phyloP scores from a whole-genome alignment of 2,797 vertebrate genomes.

The Eurystomus glaucurus region DNA sequence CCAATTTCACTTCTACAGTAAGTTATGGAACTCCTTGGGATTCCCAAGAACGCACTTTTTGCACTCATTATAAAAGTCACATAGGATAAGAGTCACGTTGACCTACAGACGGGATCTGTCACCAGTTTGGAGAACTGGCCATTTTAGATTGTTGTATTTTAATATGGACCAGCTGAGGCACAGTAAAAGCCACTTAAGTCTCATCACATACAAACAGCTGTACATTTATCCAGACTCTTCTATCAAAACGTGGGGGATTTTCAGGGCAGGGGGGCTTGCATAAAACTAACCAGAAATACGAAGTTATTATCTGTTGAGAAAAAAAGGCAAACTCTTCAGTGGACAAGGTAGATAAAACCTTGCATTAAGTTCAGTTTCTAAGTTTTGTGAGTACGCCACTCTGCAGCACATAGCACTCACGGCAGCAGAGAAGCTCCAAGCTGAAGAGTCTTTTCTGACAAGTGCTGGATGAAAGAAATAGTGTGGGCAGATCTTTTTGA shows the following conservation, averaged over 20 bases:
- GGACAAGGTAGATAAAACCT: neutral
- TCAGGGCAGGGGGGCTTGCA: neutral
- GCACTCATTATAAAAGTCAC: slow-evolving; percentile 11
- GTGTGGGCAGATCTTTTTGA: neutral
- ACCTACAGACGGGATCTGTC: slow-evolving; percentile 44
- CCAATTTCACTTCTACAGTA: slow-evolving; percentile 38
- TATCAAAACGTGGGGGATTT: neutral
- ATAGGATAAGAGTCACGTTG: slow-evolving; percentile 14
- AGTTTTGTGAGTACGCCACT: neutral
- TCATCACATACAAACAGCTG: neutral
- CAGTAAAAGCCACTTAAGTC: neutral
- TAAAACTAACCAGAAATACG: neutral
- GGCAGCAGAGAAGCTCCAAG: neutral
- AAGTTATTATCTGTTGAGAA: neutral
- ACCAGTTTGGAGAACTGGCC: neutral
- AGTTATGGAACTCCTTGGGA: slow-evolving; percentile 14
- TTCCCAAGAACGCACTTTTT: neutral
- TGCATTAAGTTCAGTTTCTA: neutral
- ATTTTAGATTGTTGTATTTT: slow-evolving; percentile 31
- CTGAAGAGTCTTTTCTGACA: neutral
- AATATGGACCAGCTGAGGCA: slow-evolving; percentile 38
- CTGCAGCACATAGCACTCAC: neutral
- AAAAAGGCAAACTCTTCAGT: neutral
- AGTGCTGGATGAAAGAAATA: neutral
- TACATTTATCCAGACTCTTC: neutral